A percentile compares a stretch with the other conserved stretches of the same genome.
phyloP scores from a whole-genome alignment of 1,140 invertebrate species.

The Anagrus nilaparvatae region DNA sequence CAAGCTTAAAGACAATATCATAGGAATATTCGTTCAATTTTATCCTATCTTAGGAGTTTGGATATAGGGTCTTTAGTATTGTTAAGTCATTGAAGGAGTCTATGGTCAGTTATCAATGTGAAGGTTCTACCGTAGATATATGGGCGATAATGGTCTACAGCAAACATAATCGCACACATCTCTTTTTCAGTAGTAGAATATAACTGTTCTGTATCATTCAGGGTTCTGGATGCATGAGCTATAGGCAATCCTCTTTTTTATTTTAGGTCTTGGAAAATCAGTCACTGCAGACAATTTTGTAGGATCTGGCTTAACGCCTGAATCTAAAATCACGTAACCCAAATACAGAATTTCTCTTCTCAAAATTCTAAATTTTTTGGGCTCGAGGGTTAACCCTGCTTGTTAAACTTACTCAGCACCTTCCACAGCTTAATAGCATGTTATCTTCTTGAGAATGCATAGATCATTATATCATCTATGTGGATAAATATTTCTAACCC shows the following conservation, averaged over 20 bases:
- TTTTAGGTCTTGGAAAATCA: background rate
- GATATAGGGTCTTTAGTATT: slow-evolving; percentile 37
- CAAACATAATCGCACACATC: slow-evolving; percentile 35
- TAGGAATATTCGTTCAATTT: slow-evolving; percentile 38
- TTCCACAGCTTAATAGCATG: background rate
- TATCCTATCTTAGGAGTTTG: slow-evolving; percentile 34
- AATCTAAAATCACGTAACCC: background rate
- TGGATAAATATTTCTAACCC: background rate
- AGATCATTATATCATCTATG: background rate
- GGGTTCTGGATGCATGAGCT: slow-evolving; percentile 31
- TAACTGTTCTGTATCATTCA: slow-evolving; percentile 35
- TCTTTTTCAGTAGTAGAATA: slow-evolving; percentile 37
- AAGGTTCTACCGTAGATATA: slow-evolving; percentile 43
- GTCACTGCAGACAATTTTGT: background rate
- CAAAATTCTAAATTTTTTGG: background rate
- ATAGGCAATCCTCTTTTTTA: slow-evolving; percentile 19
- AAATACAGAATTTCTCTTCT: background rate
- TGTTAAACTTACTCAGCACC: background rate
- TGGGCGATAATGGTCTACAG: slow-evolving; percentile 36
- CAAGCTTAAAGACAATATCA: slow-evolving; percentile 36
- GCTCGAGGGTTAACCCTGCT: background rate
- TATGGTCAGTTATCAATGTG: slow-evolving; percentile 43
- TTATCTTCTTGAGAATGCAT: background rate
- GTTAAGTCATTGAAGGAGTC: slow-evolving; percentile 39
- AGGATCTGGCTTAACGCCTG: background rate